Evolutionary conservation across 2,797 vertebrate genomes (phyloP).

Genomic region (Menidia menidia): DNA sequence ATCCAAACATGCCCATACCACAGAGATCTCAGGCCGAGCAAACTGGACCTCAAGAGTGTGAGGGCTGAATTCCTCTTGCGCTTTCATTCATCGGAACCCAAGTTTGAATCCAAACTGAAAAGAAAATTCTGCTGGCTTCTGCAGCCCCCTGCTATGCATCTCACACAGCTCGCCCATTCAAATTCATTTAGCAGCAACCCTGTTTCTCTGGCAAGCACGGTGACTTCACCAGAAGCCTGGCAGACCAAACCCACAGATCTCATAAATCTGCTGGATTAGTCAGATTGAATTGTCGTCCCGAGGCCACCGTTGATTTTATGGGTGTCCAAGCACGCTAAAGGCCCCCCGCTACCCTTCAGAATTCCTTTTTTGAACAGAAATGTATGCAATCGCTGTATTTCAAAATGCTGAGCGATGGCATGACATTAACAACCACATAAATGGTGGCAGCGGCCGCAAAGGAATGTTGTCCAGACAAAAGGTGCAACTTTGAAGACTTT

Average conservation of each 20-base stretch:
- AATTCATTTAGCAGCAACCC: conserved; percentile 63
- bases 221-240: conserved; percentile 71
- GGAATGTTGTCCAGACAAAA: conserved; percentile 77
- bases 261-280: conserved; percentile 82
- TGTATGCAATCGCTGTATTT: conserved; percentile 82
- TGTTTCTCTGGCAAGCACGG: conserved; percentile 62
- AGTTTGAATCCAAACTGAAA: conserved; percentile 61
- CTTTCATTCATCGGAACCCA: conserved; percentile 70
- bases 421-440: conserved; percentile 83
- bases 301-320: conserved; percentile 75
- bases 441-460: conserved; percentile 67
- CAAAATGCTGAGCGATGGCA: conserved; percentile 80
- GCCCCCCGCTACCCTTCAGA: conserved; percentile 4
- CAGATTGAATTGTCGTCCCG: conserved; percentile 73
- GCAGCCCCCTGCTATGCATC: conserved; percentile 59
- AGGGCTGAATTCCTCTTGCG: conserved; percentile 60
- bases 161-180: conserved; percentile 63
- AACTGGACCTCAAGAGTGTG: conserved; percentile 34
- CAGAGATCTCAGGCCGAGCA: conserved; percentile 24
- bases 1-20: conserved; percentile 10
- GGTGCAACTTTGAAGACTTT: conserved; percentile 78
- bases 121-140: conserved; percentile 62
- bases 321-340: conserved; percentile 71
- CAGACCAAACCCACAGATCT: conserved; percentile 64
- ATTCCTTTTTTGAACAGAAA: conserved; percentile 61